phyloP scores from a whole-genome alignment of 2,113 vertebrate species.

The Mola mola region DNA sequence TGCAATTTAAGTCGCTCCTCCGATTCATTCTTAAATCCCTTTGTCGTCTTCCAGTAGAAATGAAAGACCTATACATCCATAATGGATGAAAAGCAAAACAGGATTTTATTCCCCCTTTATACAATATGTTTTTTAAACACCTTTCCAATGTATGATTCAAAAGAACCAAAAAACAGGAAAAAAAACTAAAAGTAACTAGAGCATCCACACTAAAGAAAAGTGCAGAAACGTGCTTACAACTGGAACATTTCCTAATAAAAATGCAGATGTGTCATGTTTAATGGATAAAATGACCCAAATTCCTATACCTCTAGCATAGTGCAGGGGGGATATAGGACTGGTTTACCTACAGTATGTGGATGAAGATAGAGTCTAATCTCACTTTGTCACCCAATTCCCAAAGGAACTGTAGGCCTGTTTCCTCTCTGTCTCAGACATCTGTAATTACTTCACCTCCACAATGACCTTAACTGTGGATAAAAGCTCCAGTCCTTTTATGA shows the following conservation, averaged over 20 bases:
- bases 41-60: not conserved
- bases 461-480: conserved; percentile 63
- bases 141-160: no score
- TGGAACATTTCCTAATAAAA: conserved; percentile 58
- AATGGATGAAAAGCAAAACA: not conserved
- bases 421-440: conserved; percentile 45
- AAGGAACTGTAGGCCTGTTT: conserved; percentile 27
- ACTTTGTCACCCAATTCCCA: conserved; percentile 53
- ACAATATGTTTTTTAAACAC: no score
- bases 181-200: conserved; percentile 23
- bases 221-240: conserved; percentile 51
- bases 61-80: not conserved
- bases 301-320: conserved; percentile 35
- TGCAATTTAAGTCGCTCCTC: conserved; percentile 20
- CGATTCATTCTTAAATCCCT: conserved; percentile 21
- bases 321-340: conserved; percentile 9
- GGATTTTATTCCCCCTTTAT: conserved; percentile 2
- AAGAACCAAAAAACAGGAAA: no score
- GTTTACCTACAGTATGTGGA: conserved; percentile 55
- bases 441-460: conserved; percentile 66
- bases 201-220: conserved; percentile 12
- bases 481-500: conserved; percentile 51
- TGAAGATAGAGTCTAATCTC: conserved; percentile 55
- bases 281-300: conserved; percentile 74
- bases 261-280: conserved; percentile 67